Base-by-base conservation (phyloP, 2,797 vertebrate genomes). In the Astyanax mexicanus region DNA sequence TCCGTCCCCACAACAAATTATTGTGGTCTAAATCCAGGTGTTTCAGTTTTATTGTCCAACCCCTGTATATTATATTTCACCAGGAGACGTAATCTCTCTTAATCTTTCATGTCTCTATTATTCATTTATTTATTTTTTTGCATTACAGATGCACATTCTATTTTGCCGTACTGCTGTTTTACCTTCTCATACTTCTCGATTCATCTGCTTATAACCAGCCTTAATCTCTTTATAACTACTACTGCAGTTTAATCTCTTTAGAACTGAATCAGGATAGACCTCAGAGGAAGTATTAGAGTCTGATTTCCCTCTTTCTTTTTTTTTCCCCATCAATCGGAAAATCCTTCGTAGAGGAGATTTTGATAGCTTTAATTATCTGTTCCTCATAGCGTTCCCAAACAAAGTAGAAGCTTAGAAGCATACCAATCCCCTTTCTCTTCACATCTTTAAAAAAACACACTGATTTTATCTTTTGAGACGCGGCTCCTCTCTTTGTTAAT, bases 331-430 rank as follows among this genome's bases (percentile, higher is more conserved):
- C 83, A 83, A 62, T 84, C 72, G 80, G 75, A 69, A n/a, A 75
- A 85, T 88, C 80, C 84, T 83, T 88, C 81, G 69, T 61, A 69
- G 68, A 64, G 76, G 72, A 70, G 58, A 74, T 77, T 83, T 64
- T 81, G 84, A 82, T 81, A 64, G 64, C 84, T 89, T 89, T 85
- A 88, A 84, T 88, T 84, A 90, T 90, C 86, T 83, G 69, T 47
- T 66, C 57, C 58, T 71, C 64, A 79, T 83, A 74, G 83, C 75
- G 74, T 78, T 83, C 72, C 79, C 79, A 75, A 77, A 84, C 81
- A 81, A 88, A 88, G 60, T 78, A 79, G 38, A 78, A 79, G 81
- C 85, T 88, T 85, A 87, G 80, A 89, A 81, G 65, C 78, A 77
- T 80, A 76, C 72, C 76, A 81, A 84, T 86, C 74, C 69, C 40